These are phyloP conservation scores for Mactromeris polynyma DNA, from an alignment of 2,888 invertebrate species.

Conservation along the genomic window DNA sequence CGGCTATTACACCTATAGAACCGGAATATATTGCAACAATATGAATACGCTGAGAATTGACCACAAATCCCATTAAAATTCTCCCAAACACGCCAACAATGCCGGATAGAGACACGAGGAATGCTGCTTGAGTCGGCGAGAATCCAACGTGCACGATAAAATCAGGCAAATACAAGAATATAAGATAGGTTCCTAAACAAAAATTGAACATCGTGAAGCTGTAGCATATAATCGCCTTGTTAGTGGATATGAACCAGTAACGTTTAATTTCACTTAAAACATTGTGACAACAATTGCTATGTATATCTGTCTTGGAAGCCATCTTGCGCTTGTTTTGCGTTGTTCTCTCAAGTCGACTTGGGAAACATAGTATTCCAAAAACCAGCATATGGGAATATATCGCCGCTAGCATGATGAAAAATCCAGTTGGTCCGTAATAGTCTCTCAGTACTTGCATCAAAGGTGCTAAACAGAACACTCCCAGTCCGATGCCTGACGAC, in stretches of 20 bases:
- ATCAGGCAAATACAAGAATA: slow-evolving; percentile 50
- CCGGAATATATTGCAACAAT: slow-evolving; percentile 54
- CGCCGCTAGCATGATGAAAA: slow-evolving; percentile 58
- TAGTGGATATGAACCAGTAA: slow-evolving; percentile 32
- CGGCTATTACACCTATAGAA: slow-evolving; percentile 40
- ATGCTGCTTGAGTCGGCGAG: slow-evolving; percentile 39
- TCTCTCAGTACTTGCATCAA: slow-evolving; percentile 52
- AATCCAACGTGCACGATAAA: slow-evolving; percentile 52
- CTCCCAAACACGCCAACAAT: slow-evolving; percentile 46
- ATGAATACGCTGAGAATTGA: slow-evolving; percentile 42
- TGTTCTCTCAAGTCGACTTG: slow-evolving; percentile 51
- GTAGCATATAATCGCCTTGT: slow-evolving; percentile 47
- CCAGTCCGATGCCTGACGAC: slow-evolving; percentile 46
- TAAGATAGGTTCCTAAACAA: slow-evolving; percentile 49
- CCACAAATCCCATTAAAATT: slow-evolving; percentile 44
- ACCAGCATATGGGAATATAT: slow-evolving; percentile 44
- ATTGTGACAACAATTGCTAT: not conserved
- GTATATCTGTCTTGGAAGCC: not conserved
- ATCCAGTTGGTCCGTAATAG: slow-evolving; percentile 61
- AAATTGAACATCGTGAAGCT: slow-evolving; percentile 45
- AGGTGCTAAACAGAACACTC: slow-evolving; percentile 56
- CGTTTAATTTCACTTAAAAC: not conserved
- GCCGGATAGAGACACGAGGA: slow-evolving; percentile 54
- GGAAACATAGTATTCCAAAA: slow-evolving; percentile 60
- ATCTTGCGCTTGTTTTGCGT: slow-evolving; percentile 30